Percentiles rank a stretch among this genome's conserved stretches.
phyloP scores from a whole-genome alignment of 2,113 vertebrate genomes.

The Hemiscyllium ocellatum region DNA sequence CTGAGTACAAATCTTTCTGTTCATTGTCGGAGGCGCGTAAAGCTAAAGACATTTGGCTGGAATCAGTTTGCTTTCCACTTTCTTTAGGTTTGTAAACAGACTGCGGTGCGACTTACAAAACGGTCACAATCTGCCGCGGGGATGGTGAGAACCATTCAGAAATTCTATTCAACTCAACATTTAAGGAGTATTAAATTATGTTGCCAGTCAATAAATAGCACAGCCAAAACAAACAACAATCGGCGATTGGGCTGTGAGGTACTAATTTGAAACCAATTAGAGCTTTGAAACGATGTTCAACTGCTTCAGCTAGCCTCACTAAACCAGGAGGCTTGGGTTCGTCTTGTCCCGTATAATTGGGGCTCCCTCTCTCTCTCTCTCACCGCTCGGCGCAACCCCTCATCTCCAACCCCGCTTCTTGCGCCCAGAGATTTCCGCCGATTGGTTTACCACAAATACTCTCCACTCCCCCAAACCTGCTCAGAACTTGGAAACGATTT shows the following conservation, averaged over 20 bases:
- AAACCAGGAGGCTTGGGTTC: neutral
- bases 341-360: neutral
- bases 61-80: neutral
- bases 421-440: neutral
- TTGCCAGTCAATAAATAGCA: neutral
- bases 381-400: neutral
- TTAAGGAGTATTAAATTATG: neutral
- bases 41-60: neutral
- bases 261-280: conserved; percentile 9
- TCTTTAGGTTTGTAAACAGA: neutral
- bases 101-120: neutral
- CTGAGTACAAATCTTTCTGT: neutral
- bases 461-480: neutral
- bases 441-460: neutral
- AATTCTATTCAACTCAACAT: neutral
- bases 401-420: neutral
- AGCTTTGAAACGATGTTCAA: neutral
- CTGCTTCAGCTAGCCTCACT: neutral
- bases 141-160: neutral
- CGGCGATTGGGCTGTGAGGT: neutral
- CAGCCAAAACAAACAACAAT: neutral
- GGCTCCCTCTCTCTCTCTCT: neutral
- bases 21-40: neutral
- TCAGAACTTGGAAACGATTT: neutral
- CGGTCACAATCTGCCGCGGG: neutral